Evolutionary conservation across 2,888 invertebrate species (phyloP), one percentile per base, ranked within the genome.

Genomic region (Drosophila algonquin): DNA sequence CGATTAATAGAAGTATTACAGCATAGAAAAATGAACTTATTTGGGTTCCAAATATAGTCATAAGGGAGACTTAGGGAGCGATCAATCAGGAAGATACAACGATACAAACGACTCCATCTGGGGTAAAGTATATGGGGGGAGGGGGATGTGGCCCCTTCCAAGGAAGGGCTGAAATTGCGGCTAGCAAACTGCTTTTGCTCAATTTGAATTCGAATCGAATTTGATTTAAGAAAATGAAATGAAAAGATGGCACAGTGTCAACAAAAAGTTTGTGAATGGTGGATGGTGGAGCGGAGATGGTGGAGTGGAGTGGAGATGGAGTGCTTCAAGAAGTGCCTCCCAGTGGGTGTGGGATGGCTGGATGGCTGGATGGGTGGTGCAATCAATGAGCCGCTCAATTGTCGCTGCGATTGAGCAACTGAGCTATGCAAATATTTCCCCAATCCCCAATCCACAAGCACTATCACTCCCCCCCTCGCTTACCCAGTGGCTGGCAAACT

Each of bases 321-420:
- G 46, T 16, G 55, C 40, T 6, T 40, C 40, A 40, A 40, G 40
- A 40, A 14, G n/a, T 40, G 40, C 40, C 40, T 40, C 40, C 40
- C 14, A 47, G 21, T 24, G 40, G 27, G 21, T 16, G 55, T 9
- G 18, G 27, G 14, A 40, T 1, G 46, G 44, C 40, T 18, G 47
- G 60, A 48, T 68, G 62, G 62, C 63, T 73, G 77, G 77, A 81
- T 83, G 86, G 86, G 75, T 81, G 85, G 77, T 82, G 81, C 83
- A 87, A 87, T 87, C 83, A 83, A 79, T 83, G 82, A 85, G 84
- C 76, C 78, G 85, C 80, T 87, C 85, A 87, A 87, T 82, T 86
- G 87, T 87, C 82, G 77, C 82, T 82, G 78, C 87, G 87, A 88
- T 86, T 81, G 81, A 83, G 87, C 84, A 78, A 78, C 84, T 86